A percentile compares a stretch with the other conserved stretches of the same genome.
These are phyloP conservation scores for Euphysa ruthae DNA, from an alignment of 30 jellyfish, hydroid and myxozoan species.

Conservation along the genomic window DNA sequence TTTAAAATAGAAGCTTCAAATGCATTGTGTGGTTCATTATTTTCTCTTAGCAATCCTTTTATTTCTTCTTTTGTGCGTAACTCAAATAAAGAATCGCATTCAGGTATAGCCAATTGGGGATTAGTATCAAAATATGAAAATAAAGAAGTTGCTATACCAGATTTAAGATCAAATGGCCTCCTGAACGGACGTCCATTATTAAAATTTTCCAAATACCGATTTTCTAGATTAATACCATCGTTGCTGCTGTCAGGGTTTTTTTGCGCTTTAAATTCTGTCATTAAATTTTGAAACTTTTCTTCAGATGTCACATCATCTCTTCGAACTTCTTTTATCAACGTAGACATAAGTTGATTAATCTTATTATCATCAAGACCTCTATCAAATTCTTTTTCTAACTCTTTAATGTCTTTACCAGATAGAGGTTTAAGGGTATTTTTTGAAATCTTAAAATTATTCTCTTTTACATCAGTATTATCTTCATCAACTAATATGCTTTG, in stretches of 20 bases:
- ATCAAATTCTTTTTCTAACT: neutral
- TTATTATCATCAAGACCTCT: neutral
- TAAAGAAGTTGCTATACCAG: conserved; percentile 6
- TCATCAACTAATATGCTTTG: neutral
- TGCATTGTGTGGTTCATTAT: conserved; percentile 56
- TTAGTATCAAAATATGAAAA: neutral
- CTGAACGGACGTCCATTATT: too few relatives aligned
- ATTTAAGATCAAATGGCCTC: too few relatives aligned
- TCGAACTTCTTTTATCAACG: conserved; percentile 8
- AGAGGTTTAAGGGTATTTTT: too few relatives aligned
- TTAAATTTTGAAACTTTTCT: neutral
- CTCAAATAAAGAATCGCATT: conserved; percentile 5
- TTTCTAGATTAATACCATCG: neutral
- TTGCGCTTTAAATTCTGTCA: conserved; percentile 7
- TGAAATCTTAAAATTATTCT: too few relatives aligned
- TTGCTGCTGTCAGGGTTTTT: neutral
- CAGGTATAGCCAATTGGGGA: neutral
- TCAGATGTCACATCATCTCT: neutral
- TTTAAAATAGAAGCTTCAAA: conserved; percentile 58
- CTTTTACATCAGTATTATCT: neutral
- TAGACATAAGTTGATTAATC: conserved; percentile 6
- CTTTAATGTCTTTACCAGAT: neutral
- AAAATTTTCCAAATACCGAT: neutral
- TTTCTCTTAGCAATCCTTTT: conserved; percentile 6
- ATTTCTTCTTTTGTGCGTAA: neutral